Percentiles rank a stretch among this genome's conserved stretches.
Evolutionary conservation across 35 echinoderm and acorn worm species (phyloP).

Genomic region (Diadema setosum): DNA sequence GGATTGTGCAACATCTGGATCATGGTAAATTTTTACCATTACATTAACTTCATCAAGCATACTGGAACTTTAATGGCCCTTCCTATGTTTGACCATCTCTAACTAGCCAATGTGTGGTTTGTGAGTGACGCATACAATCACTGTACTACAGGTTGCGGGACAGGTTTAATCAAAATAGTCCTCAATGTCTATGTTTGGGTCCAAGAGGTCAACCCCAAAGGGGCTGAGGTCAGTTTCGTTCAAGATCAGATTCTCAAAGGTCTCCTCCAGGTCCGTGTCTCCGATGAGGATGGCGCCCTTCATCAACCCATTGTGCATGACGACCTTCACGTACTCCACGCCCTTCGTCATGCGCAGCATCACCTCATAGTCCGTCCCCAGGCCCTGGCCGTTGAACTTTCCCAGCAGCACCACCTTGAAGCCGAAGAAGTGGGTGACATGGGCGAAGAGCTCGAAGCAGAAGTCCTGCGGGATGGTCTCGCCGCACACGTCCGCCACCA

Average conservation of each 20-base stretch:
- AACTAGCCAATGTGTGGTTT: no score
- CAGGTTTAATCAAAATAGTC: conserved; percentile 99
- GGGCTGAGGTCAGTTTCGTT: conserved; percentile 78
- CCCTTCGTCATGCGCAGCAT: conserved; percentile 81
- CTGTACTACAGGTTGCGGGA: no score
- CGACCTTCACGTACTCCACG: conserved; percentile 79
- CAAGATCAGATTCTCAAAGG: conserved; percentile 97
- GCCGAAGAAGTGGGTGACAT: conserved; percentile 89
- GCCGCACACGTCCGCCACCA: conserved; percentile 37
- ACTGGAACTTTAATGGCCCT: no score
- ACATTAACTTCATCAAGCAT: no score
- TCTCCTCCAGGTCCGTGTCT: conserved; percentile 96
- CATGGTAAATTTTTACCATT: no score
- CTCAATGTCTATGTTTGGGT: conserved; percentile 96
- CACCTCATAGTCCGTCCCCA: conserved; percentile 68
- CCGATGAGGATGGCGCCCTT: conserved; percentile 92
- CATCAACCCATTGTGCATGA: conserved; percentile 79
- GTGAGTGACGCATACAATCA: no score
- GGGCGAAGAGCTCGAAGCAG: conserved; percentile 93
- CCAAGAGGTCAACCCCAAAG: conserved; percentile 87
- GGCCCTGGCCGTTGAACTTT: conserved; percentile 82
- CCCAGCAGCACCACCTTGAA: conserved; percentile 91
- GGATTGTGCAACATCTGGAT: no score
- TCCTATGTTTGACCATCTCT: no score
- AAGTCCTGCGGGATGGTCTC: conserved; percentile 75